A percentile compares a stretch with the other conserved stretches of the same genome.
Evolutionary conservation across 2,113 vertebrate genomes (phyloP).

Genomic region (Xenopus laevis): DNA sequence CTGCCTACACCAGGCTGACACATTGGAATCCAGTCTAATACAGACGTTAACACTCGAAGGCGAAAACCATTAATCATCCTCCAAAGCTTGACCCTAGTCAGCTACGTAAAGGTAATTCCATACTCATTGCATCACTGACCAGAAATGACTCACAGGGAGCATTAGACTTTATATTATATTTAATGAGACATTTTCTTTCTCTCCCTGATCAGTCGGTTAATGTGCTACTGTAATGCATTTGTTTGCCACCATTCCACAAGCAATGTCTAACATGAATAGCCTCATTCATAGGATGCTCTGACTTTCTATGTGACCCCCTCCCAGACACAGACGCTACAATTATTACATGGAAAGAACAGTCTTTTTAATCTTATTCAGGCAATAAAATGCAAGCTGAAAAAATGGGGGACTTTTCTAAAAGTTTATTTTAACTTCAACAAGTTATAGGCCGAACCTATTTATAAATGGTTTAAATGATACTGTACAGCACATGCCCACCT

Average conservation of each 20-base stretch:
- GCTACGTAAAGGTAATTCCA: constrained; percentile 27
- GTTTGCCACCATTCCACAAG: not conserved
- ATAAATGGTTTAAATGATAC: too few relatives aligned
- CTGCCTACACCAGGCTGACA: not conserved
- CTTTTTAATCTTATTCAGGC: too few relatives aligned
- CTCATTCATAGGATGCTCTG: constrained; percentile 20
- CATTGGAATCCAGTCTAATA: not conserved
- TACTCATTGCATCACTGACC: constrained; percentile 6
- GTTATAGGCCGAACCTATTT: too few relatives aligned
- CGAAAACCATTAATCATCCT: not conserved
- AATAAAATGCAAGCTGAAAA: too few relatives aligned
- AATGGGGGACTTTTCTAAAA: too few relatives aligned
- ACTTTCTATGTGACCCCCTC: not conserved
- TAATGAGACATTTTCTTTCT: constrained; percentile 25
- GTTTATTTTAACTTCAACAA: too few relatives aligned
- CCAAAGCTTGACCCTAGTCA: not conserved
- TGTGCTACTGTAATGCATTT: constrained; percentile 19
- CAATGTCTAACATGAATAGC: not conserved
- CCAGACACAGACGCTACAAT: not conserved
- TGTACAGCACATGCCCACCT: too few relatives aligned
- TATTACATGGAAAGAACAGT: not conserved
- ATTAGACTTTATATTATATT: not conserved
- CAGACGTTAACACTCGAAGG: not conserved
- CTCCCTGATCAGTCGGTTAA: not conserved
- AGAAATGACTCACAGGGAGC: not conserved